Evolutionary conservation across 2,888 invertebrate species (phyloP).

Genomic region (Auanema freiburgensis): DNA sequence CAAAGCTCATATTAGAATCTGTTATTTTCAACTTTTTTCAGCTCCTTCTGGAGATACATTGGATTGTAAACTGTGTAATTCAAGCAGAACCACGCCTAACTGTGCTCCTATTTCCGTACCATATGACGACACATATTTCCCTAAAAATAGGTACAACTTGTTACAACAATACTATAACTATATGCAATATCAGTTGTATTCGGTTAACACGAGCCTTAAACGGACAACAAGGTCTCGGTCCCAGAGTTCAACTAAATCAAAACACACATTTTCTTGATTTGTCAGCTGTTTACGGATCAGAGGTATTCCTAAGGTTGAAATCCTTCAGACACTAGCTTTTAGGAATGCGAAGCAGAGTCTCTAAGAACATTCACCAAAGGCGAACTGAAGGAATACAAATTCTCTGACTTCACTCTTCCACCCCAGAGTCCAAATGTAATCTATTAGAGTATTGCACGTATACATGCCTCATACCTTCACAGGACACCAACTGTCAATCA

Average conservation of each 20-base stretch:
- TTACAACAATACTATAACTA: not conserved
- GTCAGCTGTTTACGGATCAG: conserved; percentile 87
- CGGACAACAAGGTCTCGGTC: conserved; percentile 78
- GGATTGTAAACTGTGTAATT: conserved; percentile 75
- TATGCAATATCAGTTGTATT: conserved; percentile 72
- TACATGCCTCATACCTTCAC: too few relatives aligned
- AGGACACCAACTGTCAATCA: conserved; percentile 45
- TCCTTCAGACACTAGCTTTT: not conserved
- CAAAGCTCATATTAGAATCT: too few relatives aligned
- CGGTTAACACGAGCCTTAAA: conserved; percentile 90
- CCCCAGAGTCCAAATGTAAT: conserved; percentile 33
- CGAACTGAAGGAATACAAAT: conserved; percentile 20
- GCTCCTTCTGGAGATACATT: conserved; percentile 40
- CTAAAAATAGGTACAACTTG: conserved; percentile 8
- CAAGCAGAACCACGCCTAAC: conserved; percentile 77
- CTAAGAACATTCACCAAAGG: conserved; percentile 74
- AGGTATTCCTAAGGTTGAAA: conserved; percentile 65
- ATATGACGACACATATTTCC: conserved; percentile 33
- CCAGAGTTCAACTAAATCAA: conserved; percentile 41
- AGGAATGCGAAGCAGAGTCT: conserved; percentile 75
- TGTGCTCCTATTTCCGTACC: conserved; percentile 85
- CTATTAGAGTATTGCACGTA: not conserved
- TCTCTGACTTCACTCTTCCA: conserved; percentile 31
- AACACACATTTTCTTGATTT: conserved; percentile 79
- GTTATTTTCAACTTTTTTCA: not conserved